Evolutionary conservation across 2,888 invertebrate species (phyloP), one percentile per base, ranked within the genome.

Genomic region (Hoplodrina ambigua): DNA sequence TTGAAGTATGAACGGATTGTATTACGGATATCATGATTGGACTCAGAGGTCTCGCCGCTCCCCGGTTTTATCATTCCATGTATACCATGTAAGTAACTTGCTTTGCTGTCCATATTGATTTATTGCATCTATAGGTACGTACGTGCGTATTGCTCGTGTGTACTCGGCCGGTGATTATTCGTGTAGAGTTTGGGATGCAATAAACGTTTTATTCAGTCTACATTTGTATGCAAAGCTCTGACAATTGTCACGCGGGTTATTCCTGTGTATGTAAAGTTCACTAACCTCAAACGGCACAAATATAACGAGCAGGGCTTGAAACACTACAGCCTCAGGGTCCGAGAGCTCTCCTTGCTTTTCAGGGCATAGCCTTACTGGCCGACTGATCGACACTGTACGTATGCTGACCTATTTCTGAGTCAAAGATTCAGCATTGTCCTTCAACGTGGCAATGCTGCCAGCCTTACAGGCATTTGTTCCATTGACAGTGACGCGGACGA

Each of bases 41-140:
- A 49, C 41, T 7, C 59, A 52, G 33, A 25, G 37, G 33, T 49
- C 50, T 41, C 55, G n/a, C 50, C n/a, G 37, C 56, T 20, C 30
- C 25, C 11, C 61, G 60, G 59, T 75, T 68, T 68, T 68, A 54
- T 68, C 46, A 74, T 70, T 55, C 19, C 33, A 41, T 17, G 50
- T 54, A 41, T 15, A 30, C 37, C 19, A 15, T 25, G 44, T 13
- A 49, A 30, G 20, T 50, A 20, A 15, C 49, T 33, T n/a, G 25
- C 10, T 19, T 13, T 4, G 10, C 49, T 15, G 20, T 44, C 8
- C n/a, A 17, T 30, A 20, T n/a, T 50, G 25, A 52, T 46, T 62
- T 11, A 25, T 25, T 25, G 25, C 25, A 25, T 25, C 11, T 25
- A 41, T 49, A 53, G 49, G 15, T 44, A 15, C 19, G 10, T 10